Base-by-base conservation (phyloP, 1,140 invertebrate genomes). In the Pectinophora gossypiella region DNA sequence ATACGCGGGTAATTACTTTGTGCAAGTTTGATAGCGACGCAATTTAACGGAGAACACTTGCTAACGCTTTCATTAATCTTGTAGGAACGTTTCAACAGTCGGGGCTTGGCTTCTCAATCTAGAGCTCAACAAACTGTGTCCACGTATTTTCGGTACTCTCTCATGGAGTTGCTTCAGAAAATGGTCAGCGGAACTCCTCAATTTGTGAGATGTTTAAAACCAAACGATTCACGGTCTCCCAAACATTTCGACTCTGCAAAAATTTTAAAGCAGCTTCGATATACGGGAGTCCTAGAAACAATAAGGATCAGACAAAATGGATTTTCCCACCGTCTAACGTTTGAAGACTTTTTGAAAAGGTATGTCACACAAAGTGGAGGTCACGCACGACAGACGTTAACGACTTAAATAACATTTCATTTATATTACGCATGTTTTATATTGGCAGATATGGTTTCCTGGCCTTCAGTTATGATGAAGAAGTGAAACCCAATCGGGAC, bases 81-180 rank as follows among this genome's bases (percentile, higher is more conserved):
- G 19, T 55, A 84, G 70, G 84, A 87, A 51, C 73, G 80, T n/a
- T 87, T 90, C 63, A 91, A 90, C 43, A 92, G 91, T 58, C 83
- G 90, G 46, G 92, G 91, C 16, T 80, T 94, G 12, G 91, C 93
- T 1, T 95, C 94, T n/a, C 95, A 96, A 81, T 95, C 94, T 0
- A 88, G 94, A 63, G 93, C 92, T 5, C 94, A 95, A 75, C 95
- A 96, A 87, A 96, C 95, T 7, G 93, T 95, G 2, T 91, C 94
- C 3, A 95, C 94, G 4, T 95, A 96, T 72, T 96, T 96, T 85
- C 89, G 95, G 18, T 95, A 93, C 72, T 96, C 95, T 0, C 72
- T 96, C 19, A 95, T 95, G 93, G 95, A 96, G 75, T 83, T 96
- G 5, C 89, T 96, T 12, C 93, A 95, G 73, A 95, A 95, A 79